phyloP scores from a whole-genome alignment of 2,888 invertebrate species.

The Leistus spinibarbis region DNA sequence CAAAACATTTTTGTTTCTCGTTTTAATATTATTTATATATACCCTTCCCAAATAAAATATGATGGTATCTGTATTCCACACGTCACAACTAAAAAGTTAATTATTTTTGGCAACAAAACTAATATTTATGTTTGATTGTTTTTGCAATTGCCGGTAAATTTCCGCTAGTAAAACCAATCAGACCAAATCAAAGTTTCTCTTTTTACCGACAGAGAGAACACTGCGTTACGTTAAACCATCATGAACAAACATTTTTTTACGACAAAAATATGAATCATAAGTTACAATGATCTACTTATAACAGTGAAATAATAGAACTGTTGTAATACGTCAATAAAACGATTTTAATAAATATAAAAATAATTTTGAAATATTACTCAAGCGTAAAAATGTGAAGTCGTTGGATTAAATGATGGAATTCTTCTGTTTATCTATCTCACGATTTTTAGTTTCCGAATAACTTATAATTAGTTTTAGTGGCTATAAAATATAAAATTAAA shows the following conservation, averaged over 20 bases:
- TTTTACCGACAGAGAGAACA: neutral
- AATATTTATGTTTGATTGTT: neutral
- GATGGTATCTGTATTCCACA: too few species aligned
- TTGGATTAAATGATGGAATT: neutral
- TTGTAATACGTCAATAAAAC: neutral
- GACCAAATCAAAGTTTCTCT: neutral
- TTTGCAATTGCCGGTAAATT: slow-evolving; percentile 8
- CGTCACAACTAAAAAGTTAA: neutral
- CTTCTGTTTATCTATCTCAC: neutral
- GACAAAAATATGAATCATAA: neutral
- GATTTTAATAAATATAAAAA: too few species aligned
- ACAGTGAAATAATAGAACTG: neutral
- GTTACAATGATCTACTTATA: neutral
- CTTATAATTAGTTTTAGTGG: neutral
- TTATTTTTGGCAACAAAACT: neutral
- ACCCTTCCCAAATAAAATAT: too few species aligned
- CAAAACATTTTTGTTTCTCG: too few species aligned
- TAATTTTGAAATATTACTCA: too few species aligned
- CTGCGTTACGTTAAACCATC: neutral
- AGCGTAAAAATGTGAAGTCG: too few species aligned
- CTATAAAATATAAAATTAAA: neutral
- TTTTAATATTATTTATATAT: too few species aligned
- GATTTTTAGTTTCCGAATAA: neutral
- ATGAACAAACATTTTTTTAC: too few species aligned
- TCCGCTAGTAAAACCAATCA: slow-evolving; percentile 9